Evolutionary conservation across 2,113 vertebrate genomes (phyloP).

Genomic region (Alaudala cheleensis): DNA sequence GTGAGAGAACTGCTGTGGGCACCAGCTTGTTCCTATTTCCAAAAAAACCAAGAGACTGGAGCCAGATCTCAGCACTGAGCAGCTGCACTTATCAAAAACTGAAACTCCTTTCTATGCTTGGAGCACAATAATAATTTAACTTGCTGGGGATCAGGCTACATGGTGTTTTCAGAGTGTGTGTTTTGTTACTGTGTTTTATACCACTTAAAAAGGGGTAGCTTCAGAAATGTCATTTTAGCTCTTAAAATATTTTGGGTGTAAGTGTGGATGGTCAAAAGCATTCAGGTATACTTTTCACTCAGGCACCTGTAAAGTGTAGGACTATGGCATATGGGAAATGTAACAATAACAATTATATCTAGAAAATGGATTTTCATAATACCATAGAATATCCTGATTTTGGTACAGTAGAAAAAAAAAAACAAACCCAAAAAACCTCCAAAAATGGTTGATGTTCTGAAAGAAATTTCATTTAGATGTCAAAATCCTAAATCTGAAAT

Average conservation of each 20-base stretch:
- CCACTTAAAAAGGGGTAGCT: background rate
- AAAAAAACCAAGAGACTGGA: background rate
- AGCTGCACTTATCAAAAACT: background rate
- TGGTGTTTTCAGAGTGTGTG: background rate
- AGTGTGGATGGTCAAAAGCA: background rate
- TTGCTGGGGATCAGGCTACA: rapidly evolving
- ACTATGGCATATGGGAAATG: background rate
- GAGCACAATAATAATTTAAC: background rate
- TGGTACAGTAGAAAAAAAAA: background rate
- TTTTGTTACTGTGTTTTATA: background rate
- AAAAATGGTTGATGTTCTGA: background rate
- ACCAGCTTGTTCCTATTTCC: background rate
- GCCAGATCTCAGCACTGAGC: background rate
- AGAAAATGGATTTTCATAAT: background rate
- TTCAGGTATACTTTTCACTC: background rate
- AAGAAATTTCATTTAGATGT: background rate
- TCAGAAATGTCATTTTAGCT: background rate
- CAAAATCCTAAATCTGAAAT: background rate
- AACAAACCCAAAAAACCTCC: too few relatives aligned
- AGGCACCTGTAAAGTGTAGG: background rate
- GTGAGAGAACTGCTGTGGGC: background rate
- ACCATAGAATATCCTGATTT: background rate
- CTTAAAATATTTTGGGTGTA: background rate
- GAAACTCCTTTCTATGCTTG: background rate
- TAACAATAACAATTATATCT: background rate